These are phyloP conservation scores for Bombyx mandarina DNA, from an alignment of 1,140 invertebrate genomes.

Conservation along the genomic window DNA sequence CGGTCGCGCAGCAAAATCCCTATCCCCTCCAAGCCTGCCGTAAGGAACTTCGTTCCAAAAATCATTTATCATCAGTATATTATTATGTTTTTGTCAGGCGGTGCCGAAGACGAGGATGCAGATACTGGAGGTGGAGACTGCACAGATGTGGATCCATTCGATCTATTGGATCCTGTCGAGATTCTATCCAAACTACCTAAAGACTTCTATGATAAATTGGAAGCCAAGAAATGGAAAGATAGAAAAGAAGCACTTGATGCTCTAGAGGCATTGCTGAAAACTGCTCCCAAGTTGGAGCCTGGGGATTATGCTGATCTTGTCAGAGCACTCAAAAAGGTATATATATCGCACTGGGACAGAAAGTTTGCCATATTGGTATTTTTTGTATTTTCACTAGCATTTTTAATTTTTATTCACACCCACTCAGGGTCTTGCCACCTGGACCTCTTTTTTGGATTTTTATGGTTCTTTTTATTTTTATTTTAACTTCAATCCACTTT, in stretches of 20 bases:
- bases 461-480: no score
- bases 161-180: slow-evolving; percentile 92
- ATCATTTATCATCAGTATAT: neutral
- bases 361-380: no score
- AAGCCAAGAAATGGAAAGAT: slow-evolving; percentile 98
- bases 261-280: slow-evolving; percentile 83
- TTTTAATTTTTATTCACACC: no score
- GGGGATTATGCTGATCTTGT: slow-evolving; percentile 96
- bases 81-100: slow-evolving; percentile 24
- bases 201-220: slow-evolving; percentile 95
- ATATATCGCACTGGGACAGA: neutral
- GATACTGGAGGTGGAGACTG: slow-evolving; percentile 73
- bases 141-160: slow-evolving; percentile 90
- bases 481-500: no score
- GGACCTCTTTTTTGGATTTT: no score
- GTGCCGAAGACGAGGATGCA: slow-evolving; percentile 70
- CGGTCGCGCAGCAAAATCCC: no score
- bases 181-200: slow-evolving; percentile 94
- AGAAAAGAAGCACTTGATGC: slow-evolving; percentile 91
- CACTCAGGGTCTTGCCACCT: no score
- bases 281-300: slow-evolving; percentile 87
- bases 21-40: no score
- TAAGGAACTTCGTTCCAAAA: no score
- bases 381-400: no score
- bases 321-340: slow-evolving; percentile 88